Evolutionary conservation across 2,113 vertebrate species (phyloP).

Genomic region (Chrysochloris asiatica): DNA sequence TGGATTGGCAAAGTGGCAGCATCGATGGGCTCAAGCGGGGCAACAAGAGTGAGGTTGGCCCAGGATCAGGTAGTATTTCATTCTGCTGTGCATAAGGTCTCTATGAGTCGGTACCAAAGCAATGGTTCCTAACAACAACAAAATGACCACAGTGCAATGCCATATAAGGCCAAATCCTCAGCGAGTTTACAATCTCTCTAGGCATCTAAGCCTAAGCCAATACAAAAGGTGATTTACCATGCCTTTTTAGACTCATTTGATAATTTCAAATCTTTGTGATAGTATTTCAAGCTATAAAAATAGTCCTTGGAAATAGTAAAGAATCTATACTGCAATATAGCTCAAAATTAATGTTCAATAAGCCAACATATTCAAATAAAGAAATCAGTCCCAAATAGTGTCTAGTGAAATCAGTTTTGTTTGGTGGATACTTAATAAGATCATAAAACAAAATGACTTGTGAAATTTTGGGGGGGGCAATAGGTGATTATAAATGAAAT

Average conservation of each 20-base stretch:
- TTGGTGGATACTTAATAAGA: constrained; percentile 9
- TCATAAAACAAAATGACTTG: constrained; percentile 7
- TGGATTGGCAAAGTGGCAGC: not conserved
- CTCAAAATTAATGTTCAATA: not conserved
- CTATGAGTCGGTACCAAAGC: not conserved
- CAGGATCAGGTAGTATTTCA: not conserved
- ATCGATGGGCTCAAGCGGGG: not conserved
- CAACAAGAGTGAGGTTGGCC: not conserved
- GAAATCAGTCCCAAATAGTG: not conserved
- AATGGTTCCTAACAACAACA: no score
- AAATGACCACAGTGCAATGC: no score
- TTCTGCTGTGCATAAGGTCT: not conserved
- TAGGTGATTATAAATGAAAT: not conserved
- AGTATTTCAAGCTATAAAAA: not conserved
- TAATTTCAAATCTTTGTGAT: not conserved
- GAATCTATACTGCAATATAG: not conserved
- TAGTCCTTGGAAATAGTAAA: not conserved
- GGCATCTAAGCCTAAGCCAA: not conserved
- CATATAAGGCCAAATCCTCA: not conserved
- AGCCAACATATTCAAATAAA: not conserved
- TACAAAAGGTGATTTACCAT: not conserved
- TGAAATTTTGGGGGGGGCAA: not conserved
- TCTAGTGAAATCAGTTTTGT: not conserved
- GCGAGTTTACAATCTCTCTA: not conserved
- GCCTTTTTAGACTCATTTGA: not conserved